Evolutionary conservation across 2,113 vertebrate species (phyloP).

Genomic region (Heptranchias perlo): DNA sequence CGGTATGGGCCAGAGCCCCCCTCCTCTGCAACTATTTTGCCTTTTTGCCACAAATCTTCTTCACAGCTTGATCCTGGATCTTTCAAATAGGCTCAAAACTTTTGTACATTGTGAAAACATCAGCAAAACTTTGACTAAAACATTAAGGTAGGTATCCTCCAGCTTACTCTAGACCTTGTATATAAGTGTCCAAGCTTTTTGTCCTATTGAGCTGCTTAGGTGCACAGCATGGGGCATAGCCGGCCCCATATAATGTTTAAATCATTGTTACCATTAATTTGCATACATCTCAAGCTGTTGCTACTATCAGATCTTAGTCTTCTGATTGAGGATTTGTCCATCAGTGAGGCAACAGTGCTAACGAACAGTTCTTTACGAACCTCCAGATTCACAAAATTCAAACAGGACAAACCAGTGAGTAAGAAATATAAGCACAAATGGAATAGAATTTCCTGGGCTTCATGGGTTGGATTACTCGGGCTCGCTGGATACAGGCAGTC

Average conservation of each 20-base stretch:
- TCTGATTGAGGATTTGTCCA: not conserved
- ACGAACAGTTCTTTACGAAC: not conserved
- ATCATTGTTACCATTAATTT: too few species aligned
- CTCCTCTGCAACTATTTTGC: too few species aligned
- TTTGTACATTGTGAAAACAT: not conserved
- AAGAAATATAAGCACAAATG: not conserved
- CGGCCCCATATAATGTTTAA: too few species aligned
- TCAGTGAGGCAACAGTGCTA: not conserved
- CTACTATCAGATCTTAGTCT: not conserved
- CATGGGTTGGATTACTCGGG: too few species aligned
- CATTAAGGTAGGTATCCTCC: not conserved
- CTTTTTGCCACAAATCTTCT: not conserved
- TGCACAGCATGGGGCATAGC: not conserved
- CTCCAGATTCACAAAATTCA: not conserved
- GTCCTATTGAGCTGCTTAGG: not conserved
- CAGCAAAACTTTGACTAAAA: not conserved
- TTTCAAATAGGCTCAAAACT: not conserved
- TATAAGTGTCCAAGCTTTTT: not conserved
- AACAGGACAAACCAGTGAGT: not conserved
- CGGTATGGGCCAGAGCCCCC: too few species aligned
- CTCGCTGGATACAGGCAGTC: not conserved
- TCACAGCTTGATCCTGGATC: too few species aligned
- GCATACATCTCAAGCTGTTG: not conserved
- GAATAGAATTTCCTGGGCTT: too few species aligned
- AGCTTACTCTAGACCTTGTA: not conserved